Percentiles rank a stretch among this genome's conserved stretches.
phyloP scores from a whole-genome alignment of 30 jellyfish, hydroid and myxozoan species.

The Hydra vulgaris region DNA sequence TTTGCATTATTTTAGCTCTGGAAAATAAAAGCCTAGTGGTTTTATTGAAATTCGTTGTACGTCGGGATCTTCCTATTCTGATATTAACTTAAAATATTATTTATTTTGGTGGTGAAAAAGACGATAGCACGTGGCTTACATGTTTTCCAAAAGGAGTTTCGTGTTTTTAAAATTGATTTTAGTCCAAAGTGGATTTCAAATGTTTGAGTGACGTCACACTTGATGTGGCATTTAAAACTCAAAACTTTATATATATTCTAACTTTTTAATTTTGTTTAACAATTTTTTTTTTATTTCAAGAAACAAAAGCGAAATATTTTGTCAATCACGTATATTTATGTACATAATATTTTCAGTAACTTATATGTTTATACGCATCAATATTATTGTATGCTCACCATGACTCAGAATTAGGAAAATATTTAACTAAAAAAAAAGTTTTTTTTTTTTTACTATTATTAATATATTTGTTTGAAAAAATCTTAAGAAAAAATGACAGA shows the following conservation, averaged over 20 bases:
- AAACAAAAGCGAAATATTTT: not conserved
- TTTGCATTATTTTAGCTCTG: conserved; percentile 15
- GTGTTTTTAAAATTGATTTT: not conserved
- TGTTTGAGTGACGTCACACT: not conserved
- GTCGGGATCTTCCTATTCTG: not conserved
- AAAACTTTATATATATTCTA: not conserved
- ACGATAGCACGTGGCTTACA: not conserved
- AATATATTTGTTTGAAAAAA: too few relatives aligned
- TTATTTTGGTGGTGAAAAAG: not conserved
- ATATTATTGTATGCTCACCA: not conserved
- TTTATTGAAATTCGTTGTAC: not conserved
- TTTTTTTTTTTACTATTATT: too few relatives aligned
- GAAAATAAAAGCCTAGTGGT: conserved; percentile 19
- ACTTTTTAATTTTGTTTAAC: not conserved
- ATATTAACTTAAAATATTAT: too few relatives aligned
- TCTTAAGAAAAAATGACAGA: too few relatives aligned
- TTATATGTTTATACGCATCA: not conserved
- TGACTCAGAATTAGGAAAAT: not conserved
- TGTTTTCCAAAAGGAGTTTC: not conserved
- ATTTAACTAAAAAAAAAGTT: too few relatives aligned
- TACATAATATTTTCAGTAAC: not conserved
- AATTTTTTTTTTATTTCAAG: not conserved
- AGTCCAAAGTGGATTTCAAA: not conserved
- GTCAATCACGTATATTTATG: not conserved
- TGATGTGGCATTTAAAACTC: not conserved